Evolutionary conservation across 2,888 invertebrate species (phyloP).

Genomic region (Prosapia bicincta): DNA sequence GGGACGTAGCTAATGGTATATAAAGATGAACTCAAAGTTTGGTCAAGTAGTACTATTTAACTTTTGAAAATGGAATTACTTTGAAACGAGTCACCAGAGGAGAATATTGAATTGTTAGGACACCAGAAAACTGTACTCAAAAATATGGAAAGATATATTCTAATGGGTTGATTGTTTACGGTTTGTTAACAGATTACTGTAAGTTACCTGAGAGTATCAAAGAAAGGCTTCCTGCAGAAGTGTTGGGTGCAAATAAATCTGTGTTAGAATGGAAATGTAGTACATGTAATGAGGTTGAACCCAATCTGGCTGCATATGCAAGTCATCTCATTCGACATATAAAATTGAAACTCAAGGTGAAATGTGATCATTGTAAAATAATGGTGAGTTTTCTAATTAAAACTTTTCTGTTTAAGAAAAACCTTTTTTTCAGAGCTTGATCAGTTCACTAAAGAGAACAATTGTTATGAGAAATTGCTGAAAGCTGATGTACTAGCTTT

Average conservation of each 20-base stretch:
- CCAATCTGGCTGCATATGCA: conserved; percentile 47
- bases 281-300: conserved; percentile 47
- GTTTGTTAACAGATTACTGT: background rate
- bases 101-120: too few relatives aligned
- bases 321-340: conserved; percentile 41
- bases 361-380: background rate
- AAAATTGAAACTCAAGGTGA: background rate
- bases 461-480: too few relatives aligned
- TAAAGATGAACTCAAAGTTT: too few relatives aligned
- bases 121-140: too few relatives aligned
- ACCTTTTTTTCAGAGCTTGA: background rate
- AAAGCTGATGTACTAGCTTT: too few relatives aligned
- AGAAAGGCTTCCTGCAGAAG: conserved; percentile 38
- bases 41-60: too few relatives aligned
- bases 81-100: too few relatives aligned
- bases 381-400: background rate
- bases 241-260: conserved; percentile 41
- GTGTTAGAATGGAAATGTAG: conserved; percentile 49
- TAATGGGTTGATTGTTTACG: too few relatives aligned
- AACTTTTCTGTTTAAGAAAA: too few relatives aligned
- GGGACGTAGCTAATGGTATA: too few relatives aligned
- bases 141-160: too few relatives aligned
- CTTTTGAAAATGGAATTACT: too few relatives aligned
- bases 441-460: background rate
- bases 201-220: background rate